Conservation (phyloP, 2,797 vertebrate species). For the Sebastes vulpes region DNA sequence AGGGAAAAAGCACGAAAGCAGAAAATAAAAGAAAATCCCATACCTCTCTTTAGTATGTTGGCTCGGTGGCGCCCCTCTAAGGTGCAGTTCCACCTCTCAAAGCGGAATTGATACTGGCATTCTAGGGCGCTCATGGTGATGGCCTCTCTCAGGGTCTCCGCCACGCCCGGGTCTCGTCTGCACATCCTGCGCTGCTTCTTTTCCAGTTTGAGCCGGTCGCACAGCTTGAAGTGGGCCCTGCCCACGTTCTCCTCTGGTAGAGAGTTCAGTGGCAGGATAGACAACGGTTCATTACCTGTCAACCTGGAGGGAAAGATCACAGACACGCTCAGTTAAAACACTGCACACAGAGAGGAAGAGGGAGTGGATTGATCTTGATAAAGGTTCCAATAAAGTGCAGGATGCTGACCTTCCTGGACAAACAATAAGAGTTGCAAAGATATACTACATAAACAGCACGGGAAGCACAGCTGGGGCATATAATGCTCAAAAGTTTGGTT, state of each 20-base stretch:
- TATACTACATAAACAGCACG: conserved; percentile 63
- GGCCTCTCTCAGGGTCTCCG: conserved; percentile 96
- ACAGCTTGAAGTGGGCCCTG: conserved; percentile 97
- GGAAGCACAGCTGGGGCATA: conserved; percentile 50
- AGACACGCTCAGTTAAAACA: conserved; percentile 22
- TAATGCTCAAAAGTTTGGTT: conserved; percentile 70
- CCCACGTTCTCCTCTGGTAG: conserved; percentile 91
- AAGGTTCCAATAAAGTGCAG: conserved; percentile 49
- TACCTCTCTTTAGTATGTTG: conserved; percentile 95
- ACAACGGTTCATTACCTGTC: conserved; percentile 97
- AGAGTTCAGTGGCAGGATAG: conserved; percentile 95
- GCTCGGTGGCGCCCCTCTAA: conserved; percentile 94
- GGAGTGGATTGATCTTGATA: conserved; percentile 51
- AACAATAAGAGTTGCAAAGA: conserved; percentile 56
- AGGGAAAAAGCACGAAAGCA: too few relatives aligned
- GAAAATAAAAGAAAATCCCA: background rate
- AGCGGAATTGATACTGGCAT: conserved; percentile 98
- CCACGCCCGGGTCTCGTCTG: conserved; percentile 96
- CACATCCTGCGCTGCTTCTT: conserved; percentile 99
- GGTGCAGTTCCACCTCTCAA: conserved; percentile 99
- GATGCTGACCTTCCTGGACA: conserved; percentile 64
- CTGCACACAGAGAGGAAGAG: background rate
- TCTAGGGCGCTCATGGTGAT: conserved; percentile 97
- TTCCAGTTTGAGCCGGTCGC: conserved; percentile 97
- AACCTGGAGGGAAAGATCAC: conserved; percentile 85